A percentile compares a stretch with the other conserved stretches of the same genome.
These are phyloP conservation scores for Dipodomys spectabilis DNA, from an alignment of 2,113 vertebrate genomes.

Conservation along the genomic window DNA sequence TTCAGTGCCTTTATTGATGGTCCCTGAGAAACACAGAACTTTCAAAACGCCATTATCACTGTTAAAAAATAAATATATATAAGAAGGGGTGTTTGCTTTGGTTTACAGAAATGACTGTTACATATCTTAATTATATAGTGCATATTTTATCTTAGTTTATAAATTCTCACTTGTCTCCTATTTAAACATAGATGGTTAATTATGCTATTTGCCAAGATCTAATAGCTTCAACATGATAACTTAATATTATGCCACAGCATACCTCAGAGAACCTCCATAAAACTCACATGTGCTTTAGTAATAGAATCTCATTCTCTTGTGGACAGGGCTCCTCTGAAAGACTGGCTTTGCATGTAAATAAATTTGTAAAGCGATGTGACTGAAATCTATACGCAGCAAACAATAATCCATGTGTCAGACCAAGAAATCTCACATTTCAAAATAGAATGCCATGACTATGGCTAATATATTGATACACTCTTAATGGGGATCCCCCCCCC, in stretches of 20 bases:
- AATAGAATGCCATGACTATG: neutral
- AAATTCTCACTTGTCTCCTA: conserved; percentile 55
- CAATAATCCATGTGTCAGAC: neutral
- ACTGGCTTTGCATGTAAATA: neutral
- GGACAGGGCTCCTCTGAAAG: neutral
- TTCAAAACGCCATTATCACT: conserved; percentile 80
- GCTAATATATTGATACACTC: neutral
- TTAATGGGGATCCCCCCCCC: neutral
- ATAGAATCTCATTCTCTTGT: conserved; percentile 24
- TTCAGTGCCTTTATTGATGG: conserved; percentile 79
- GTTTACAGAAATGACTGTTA: conserved; percentile 61
- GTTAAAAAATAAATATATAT: conserved; percentile 22
- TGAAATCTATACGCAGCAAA: neutral
- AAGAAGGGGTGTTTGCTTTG: conserved; percentile 31
- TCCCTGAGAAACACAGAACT: conserved; percentile 70
- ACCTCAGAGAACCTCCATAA: conserved; percentile 15
- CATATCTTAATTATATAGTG: conserved; percentile 28
- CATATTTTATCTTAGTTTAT: conserved; percentile 67
- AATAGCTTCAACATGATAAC: conserved; percentile 32
- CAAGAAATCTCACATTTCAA: neutral
- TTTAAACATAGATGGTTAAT: conserved; percentile 63
- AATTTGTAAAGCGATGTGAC: neutral
- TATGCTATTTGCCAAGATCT: conserved; percentile 58
- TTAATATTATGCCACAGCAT: conserved; percentile 35
- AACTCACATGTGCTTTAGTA: neutral